Percentiles rank a stretch among this genome's conserved stretches.
Evolutionary conservation across 2,888 invertebrate species (phyloP).

Genomic region (Pediacus dermestoides): DNA sequence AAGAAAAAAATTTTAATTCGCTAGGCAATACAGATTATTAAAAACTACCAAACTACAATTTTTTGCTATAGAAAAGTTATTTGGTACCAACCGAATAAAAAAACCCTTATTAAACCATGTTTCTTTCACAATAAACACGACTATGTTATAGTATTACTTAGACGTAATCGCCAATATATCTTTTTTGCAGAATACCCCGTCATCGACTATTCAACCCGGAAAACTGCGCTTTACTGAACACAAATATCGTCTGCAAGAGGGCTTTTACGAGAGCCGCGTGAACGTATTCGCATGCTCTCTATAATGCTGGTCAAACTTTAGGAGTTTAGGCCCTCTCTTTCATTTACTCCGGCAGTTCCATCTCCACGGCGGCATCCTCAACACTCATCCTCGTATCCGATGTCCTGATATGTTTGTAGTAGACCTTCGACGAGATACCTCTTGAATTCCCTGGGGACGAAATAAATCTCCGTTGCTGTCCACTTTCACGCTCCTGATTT

Average conservation of each 20-base stretch:
- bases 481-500: slow-evolving; percentile 25
- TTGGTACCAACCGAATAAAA: slow-evolving; percentile 4
- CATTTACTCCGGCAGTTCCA: neutral
- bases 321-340: slow-evolving; percentile 1
- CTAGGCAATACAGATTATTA: no score
- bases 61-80: no score
- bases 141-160: no score
- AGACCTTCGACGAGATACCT: slow-evolving; percentile 18
- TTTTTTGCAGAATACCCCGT: no score
- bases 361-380: slow-evolving; percentile 6
- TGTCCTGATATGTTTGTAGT: slow-evolving; percentile 22
- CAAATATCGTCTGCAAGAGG: slow-evolving; percentile 9
- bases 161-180: no score
- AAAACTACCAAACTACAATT: no score
- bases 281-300: neutral
- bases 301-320: no score
- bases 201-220: slow-evolving; percentile 21
- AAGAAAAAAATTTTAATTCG: no score
- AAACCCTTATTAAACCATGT: slow-evolving; percentile 23
- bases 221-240: slow-evolving; percentile 25
- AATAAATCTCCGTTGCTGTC: slow-evolving; percentile 26
- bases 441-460: slow-evolving; percentile 18
- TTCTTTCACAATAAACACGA: slow-evolving; percentile 7
- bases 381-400: slow-evolving; percentile 12
- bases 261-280: neutral